Evolutionary conservation across 92 coral and sea anemone species (phyloP).

Genomic region (Umimayanthus chanpuru): DNA sequence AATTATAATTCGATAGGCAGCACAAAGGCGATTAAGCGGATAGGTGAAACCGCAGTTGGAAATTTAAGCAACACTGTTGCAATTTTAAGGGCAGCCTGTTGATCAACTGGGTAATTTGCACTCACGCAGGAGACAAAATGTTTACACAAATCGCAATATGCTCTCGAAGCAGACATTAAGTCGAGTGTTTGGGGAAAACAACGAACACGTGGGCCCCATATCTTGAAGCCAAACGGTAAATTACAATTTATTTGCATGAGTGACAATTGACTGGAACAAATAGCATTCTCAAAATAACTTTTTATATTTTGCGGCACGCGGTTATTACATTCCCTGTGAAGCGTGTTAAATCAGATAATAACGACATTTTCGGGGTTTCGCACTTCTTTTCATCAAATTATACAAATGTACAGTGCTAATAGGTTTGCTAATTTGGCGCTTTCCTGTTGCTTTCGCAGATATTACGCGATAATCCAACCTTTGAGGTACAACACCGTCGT

Average conservation of each 20-base stretch:
- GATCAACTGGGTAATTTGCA: background rate
- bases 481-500: slow-evolving; percentile 75
- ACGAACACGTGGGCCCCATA: slow-evolving; percentile 42
- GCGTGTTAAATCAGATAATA: background rate
- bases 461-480: slow-evolving; percentile 79
- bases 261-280: slow-evolving; percentile 24
- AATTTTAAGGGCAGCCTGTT: slow-evolving; percentile 35
- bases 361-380: slow-evolving; percentile 13
- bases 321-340: slow-evolving; percentile 1
- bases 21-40: slow-evolving; percentile 41
- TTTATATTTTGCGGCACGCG: slow-evolving; percentile 40
- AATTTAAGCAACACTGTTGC: slow-evolving; percentile 17
- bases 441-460: slow-evolving; percentile 47
- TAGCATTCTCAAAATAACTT: slow-evolving; percentile 37
- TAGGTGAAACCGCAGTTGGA: slow-evolving; percentile 34
- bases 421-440: slow-evolving; percentile 24
- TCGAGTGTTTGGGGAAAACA: slow-evolving; percentile 1
- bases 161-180: background rate
- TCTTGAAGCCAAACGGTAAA: slow-evolving; percentile 41
- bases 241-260: slow-evolving; percentile 43
- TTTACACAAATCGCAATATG: slow-evolving; percentile 6
- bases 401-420: slow-evolving; percentile 10
- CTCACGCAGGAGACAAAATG: background rate
- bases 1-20: slow-evolving; percentile 17
- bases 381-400: slow-evolving; percentile 15